Conservation (phyloP, 2,888 invertebrate species). For the Mesoligia furuncula region DNA sequence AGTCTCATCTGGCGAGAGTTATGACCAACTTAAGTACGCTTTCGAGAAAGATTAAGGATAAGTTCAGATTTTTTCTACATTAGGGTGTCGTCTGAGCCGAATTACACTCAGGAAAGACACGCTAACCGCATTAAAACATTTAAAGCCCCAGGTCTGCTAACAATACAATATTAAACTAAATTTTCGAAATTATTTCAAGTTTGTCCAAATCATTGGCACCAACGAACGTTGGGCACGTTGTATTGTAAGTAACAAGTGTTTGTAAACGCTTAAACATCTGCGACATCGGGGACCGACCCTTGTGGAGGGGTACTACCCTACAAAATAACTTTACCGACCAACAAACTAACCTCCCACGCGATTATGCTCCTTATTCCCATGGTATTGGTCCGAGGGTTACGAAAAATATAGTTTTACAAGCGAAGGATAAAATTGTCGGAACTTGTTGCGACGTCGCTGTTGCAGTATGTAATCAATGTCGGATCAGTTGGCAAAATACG, state of each 20-base stretch:
- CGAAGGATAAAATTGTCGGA: slow-evolving; percentile 41
- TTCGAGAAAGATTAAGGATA: background rate
- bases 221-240: slow-evolving; percentile 47
- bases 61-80: background rate
- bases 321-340: slow-evolving; percentile 32
- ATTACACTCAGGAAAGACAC: too few species aligned
- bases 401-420: slow-evolving; percentile 16
- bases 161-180: background rate
- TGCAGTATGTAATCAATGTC: slow-evolving; percentile 63
- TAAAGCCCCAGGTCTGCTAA: background rate
- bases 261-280: slow-evolving; percentile 75
- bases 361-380: slow-evolving; percentile 41
- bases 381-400: background rate
- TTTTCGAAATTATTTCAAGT: slow-evolving; percentile 25
- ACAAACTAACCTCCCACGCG: slow-evolving; percentile 8
- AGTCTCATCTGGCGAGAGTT: too few species aligned
- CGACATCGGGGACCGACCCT: slow-evolving; percentile 70
- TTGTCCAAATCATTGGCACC: slow-evolving; percentile 27
- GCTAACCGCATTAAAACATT: background rate
- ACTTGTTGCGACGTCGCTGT: slow-evolving; percentile 65
- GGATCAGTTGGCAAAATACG: slow-evolving; percentile 58
- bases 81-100: background rate
- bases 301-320: slow-evolving; percentile 65
- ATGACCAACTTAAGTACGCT: background rate
- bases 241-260: slow-evolving; percentile 78